These are phyloP conservation scores for Phainopepla nitens DNA, from an alignment of 2,113 vertebrate genomes.

Conservation along the genomic window DNA sequence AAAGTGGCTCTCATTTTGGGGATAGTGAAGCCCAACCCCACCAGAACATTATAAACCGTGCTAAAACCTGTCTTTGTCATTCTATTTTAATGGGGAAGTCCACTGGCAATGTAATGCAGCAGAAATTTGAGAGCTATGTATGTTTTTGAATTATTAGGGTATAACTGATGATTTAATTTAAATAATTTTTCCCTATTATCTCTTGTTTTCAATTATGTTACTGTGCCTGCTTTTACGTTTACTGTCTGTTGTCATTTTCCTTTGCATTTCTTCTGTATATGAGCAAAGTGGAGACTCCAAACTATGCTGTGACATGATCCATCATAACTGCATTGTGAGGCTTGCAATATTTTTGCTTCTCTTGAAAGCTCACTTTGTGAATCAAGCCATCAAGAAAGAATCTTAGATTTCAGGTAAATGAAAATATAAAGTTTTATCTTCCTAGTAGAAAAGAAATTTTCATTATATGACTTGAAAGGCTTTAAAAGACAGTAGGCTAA, in stretches of 20 bases:
- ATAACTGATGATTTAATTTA: background rate
- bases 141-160: background rate
- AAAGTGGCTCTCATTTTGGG: background rate
- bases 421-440: background rate
- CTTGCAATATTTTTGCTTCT: background rate
- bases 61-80: background rate
- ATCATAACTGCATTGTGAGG: background rate
- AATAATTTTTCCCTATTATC: background rate
- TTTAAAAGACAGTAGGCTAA: background rate
- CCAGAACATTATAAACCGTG: background rate
- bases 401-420: background rate
- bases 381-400: background rate
- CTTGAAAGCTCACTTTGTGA: background rate
- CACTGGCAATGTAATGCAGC: background rate
- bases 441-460: background rate
- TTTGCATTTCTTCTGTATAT: background rate
- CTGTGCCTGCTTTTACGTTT: background rate
- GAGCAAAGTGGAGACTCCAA: background rate
- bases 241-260: background rate
- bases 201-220: background rate
- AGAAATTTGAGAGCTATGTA: background rate
- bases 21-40: background rate
- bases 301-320: fast-evolving
- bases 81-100: background rate
- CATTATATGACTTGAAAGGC: background rate